A percentile compares a stretch with the other conserved stretches of the same genome.
phyloP scores from a whole-genome alignment of 2,888 invertebrate genomes.

The Pocota personata region DNA sequence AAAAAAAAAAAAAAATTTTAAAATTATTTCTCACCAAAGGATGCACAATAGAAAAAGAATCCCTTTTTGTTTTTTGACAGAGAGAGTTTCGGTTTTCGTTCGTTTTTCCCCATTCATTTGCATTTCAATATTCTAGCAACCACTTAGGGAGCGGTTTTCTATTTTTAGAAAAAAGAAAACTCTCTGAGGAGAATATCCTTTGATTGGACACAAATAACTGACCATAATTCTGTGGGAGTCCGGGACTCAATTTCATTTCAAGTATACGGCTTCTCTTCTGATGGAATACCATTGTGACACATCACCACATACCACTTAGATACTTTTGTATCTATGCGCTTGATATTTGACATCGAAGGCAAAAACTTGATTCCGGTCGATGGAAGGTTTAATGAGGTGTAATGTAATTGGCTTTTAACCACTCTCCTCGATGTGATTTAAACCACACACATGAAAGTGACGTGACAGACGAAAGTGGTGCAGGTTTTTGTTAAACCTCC shows the following conservation, averaged over 20 bases:
- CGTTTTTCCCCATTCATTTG: not conserved
- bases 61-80: not conserved
- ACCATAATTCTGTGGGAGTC: not conserved
- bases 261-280: not conserved
- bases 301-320: not conserved
- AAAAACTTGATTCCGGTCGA: constrained; percentile 50
- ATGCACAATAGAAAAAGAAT: not conserved
- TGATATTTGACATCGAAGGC: constrained; percentile 28
- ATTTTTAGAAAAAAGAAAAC: not conserved
- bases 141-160: not conserved
- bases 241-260: not conserved
- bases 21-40: constrained; percentile 33
- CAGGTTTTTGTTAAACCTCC: not conserved
- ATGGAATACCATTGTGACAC: not conserved
- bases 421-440: not conserved
- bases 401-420: constrained; percentile 35
- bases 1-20: constrained; percentile 7
- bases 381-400: constrained; percentile 48
- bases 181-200: not conserved
- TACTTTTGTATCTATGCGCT: not conserved
- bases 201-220: not conserved
- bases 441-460: constrained; percentile 30
- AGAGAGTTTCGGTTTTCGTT: too few relatives aligned
- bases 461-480: not conserved
- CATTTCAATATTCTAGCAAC: not conserved